Base-by-base conservation (phyloP, 1,140 invertebrate species). In the Tetraneura akinire region DNA sequence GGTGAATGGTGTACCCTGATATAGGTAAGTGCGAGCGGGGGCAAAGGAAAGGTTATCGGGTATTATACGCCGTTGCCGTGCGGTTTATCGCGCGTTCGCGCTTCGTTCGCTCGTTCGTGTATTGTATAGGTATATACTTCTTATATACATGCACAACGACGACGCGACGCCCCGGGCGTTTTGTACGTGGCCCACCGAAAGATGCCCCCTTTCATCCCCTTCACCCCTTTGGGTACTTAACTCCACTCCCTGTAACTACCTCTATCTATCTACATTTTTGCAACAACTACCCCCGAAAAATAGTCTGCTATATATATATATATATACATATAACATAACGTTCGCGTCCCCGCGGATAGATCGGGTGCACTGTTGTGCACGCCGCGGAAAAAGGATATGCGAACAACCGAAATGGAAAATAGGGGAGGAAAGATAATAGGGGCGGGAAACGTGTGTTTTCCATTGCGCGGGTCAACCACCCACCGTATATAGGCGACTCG, bases 11-110 rank as follows among this genome's bases (percentile, higher is more conserved):
- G 64, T 13, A 21, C 23, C 16, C 13, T 13, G n/a, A 4, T 37
- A 29, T 14, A 10, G n/a, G 60, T 26, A 29, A 45, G 45, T 10
- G 55, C 32, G 32, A 37, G 32, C 23, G n/a, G 64, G 1, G 16
- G 26, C 8, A 51, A 47, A 29, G 23, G 45, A 51, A 51, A 49
- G 68, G 47, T 71, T 71, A 71, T 71, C 68, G 68, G 68, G 68
- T 71, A 71, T 71, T 71, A 71, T 51, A 51, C 47, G 47, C 45
- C 68, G 66, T 70, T 68, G 66, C n/a, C 42, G 37, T 68, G 68
- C 47, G 68, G 47, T 71, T 71, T 71, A 71, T 71, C 68, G 68
- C 47, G 47, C 45, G 45, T 71, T 71, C 68, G 68, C 68, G 47
- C 23, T 71, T 71, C 68, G 45, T 49, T 51, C 68, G 45, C 23